Evolutionary conservation across 2,797 vertebrate genomes (phyloP).

Genomic region (Lophotriccus pileatus): DNA sequence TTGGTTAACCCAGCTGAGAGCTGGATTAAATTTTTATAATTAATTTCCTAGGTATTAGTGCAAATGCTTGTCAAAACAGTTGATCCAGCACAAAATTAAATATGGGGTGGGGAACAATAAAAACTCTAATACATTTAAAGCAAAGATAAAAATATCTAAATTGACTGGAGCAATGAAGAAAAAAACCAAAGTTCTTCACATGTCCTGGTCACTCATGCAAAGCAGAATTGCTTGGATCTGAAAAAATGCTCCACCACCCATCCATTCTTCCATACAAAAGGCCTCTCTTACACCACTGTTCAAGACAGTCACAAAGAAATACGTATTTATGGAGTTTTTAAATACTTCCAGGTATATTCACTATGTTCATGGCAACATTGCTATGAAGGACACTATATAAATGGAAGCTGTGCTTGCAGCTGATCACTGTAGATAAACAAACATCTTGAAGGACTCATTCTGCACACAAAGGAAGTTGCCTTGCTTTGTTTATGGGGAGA

Average conservation of each 20-base stretch:
- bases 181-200: not conserved
- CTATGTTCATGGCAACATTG: conserved; percentile 6
- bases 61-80: conserved; percentile 24
- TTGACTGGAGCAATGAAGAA: not conserved
- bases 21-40: not conserved
- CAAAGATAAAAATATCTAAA: not conserved
- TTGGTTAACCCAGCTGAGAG: conserved; percentile 27
- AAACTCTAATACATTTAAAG: not conserved
- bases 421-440: conserved; percentile 26
- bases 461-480: not conserved
- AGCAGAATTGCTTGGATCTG: not conserved
- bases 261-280: not conserved
- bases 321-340: not conserved
- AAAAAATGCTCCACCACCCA: not conserved
- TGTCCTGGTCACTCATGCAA: not conserved
- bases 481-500: not conserved
- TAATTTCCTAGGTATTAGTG: not conserved
- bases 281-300: not conserved
- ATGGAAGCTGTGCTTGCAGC: conserved; percentile 2
- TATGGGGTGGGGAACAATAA: not conserved
- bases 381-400: not conserved
- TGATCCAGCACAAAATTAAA: not conserved
- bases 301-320: not conserved
- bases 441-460: not conserved
- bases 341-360: not conserved